Conservation (phyloP, 2,113 vertebrate species). For the Collichthys lucidus region DNA sequence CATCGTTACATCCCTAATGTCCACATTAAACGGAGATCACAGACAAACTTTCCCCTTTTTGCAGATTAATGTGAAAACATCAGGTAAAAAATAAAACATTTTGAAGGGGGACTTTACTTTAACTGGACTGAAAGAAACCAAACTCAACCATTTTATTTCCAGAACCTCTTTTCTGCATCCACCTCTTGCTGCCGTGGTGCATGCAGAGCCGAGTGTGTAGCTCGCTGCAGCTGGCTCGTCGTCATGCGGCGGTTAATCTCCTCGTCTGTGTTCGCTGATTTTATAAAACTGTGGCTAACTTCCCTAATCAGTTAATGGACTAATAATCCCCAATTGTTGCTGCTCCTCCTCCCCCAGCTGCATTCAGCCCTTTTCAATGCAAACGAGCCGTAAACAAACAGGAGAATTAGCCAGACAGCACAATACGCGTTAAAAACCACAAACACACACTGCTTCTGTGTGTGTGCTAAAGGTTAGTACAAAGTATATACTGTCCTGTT, state of each 20-base stretch:
- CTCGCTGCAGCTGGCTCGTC: neutral
- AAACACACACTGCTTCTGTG: neutral
- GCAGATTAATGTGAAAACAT: too few species aligned
- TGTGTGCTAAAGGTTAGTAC: neutral
- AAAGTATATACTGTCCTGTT: neutral
- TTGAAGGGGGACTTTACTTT: too few species aligned
- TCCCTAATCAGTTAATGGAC: conserved; percentile 35
- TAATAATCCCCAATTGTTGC: conserved; percentile 31
- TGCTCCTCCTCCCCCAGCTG: neutral
- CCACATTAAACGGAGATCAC: neutral
- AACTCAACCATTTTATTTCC: too few species aligned
- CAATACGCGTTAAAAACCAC: conserved; percentile 15
- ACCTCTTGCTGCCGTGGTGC: neutral
- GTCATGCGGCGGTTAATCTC: neutral
- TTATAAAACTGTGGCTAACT: conserved; percentile 8
- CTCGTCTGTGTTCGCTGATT: conserved; percentile 6
- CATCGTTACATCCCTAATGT: too few species aligned
- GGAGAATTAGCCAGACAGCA: conserved; percentile 6
- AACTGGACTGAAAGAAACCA: neutral
- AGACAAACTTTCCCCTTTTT: too few species aligned
- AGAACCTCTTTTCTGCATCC: neutral
- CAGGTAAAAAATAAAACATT: too few species aligned
- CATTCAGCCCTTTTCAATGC: conserved; percentile 23
- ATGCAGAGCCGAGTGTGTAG: neutral
- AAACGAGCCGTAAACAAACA: conserved; percentile 38